Evolutionary conservation across 2,888 invertebrate species (phyloP), one percentile per base, ranked within the genome.

Genomic region (Coenonympha glycerion): DNA sequence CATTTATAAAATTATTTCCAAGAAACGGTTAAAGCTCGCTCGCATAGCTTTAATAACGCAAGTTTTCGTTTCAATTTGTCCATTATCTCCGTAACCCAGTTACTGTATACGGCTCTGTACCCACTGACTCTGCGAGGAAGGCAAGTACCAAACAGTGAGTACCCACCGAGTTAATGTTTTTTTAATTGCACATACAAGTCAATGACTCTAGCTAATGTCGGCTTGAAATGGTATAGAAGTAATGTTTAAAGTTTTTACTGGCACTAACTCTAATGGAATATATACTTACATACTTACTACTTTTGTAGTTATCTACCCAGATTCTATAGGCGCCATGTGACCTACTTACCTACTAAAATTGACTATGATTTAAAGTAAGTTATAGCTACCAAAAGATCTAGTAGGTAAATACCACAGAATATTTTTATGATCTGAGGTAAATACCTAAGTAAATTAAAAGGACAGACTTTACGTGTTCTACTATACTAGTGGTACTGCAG

Each of bases 151-250:
- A n/a, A n/a, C n/a, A n/a, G n/a, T 30, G 3, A 24, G 24, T 36
- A 6, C 11, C 24, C 15, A 37, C 37, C 15, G 39, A 33, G 49
- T 47, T 58, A 59, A 59, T 59, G 59, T 51, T 58, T 49, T 56
- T 60, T 59, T 58, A 61, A 59, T 60, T 58, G 55, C 57, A 40
- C 46, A 37, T 46, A 51, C 46, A 44, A 59, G 55, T 61, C 58
- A 61, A 47, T 56, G 61, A 58, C 58, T 53, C 34, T 30, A 31
- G 31, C 41, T 37, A 47, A 47, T 41, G 47, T 42, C 18, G 16
- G n/a, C 24, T 24, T 45, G 44, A 28, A 11, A 28, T 41, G 24
- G 41, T 16, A 33, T 16, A 6, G 31, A 30, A 28, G 28, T 16
- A 8, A 41, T 30, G 19, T 40, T 16, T n/a, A 31, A 44, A 22